Base-by-base conservation (phyloP, 2,797 vertebrate species). In the Megaceryle alcyon region DNA sequence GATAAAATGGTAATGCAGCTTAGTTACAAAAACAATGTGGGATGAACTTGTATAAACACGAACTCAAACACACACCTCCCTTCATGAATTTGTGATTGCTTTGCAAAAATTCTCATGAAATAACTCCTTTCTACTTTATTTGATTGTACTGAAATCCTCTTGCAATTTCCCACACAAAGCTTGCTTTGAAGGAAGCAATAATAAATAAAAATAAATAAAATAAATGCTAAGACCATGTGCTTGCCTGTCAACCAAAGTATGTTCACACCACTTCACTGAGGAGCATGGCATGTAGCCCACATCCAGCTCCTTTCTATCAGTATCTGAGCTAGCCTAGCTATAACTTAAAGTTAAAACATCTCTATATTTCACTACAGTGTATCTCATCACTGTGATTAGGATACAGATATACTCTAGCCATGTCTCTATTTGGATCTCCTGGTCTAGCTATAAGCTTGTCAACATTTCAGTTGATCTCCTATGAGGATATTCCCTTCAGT, bases 321-420 rank as follows among this genome's bases (percentile, higher is more conserved):
- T 39, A 77, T 43, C 43, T 41, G 22, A 89, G 64, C 35, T 48
- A 82, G 35, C 17, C 70, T 43, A 59, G 31, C 41, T 63, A 33
- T 5, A 75, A 29, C 16, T 60, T 80, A 68, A 81, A 90, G 53
- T 75, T 33, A 92, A 92, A 90, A 28, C 16, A 48, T 29, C 29
- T 73, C 56, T 48, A 0, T 25, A 26, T 79, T 88, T 79, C 93
- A 56, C 66, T 60, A n/a, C 25, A 51, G 29, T 3, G 20, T 44
- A 17, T 60, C 59, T 81, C 66, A 81, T 18, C 49, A 46, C 4
- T 65, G 54, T 0, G 0, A 69, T 0, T 72, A 29, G n/a, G 37
- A 73, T n/a, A 82, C 37, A 93, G 66, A 82, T 48, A 65, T 4
- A 84, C 1, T 7, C 12, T 1, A 11, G 11, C 1, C 5, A 0